Evolutionary conservation across 1,140 invertebrate genomes (phyloP), one percentile per base, ranked within the genome.

Genomic region (Drosophila lini): DNA sequence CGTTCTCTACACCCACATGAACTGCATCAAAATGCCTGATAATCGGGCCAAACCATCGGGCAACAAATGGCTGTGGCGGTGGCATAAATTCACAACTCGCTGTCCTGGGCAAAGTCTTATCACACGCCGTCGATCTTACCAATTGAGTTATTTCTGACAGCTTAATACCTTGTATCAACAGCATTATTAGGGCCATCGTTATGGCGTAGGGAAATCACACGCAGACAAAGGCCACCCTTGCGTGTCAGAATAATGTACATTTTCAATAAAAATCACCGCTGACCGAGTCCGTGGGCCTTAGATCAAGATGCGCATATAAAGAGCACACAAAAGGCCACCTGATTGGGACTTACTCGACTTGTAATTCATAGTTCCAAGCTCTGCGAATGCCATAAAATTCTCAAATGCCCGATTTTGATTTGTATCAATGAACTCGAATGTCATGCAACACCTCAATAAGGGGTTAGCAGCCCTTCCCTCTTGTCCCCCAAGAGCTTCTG

Each of bases 111-210:
- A 31, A 45, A 3, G 40, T 40, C 52, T 67, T 88, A 89, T 89
- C 84, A 65, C 74, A 61, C 36, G 58, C 65, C 48, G 80, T 68
- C 75, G 80, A 88, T 84, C 78, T 81, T 61, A 56, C 59, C 80
- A 81, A 84, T 75, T 79, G 85, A 89, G 78, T 90, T 79, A 89
- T 84, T 84, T 79, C 80, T 76, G 84, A 81, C 85, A 89, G 68
- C 65, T 74, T 67, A 89, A 89, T 89, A 68, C 74, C 80, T 68
- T 68, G 68, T 78, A 71, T 85, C 78, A 58, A 73, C 57, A 44
- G 62, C 62, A 70, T 74, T 47, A 47, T 58, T 45, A 58, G 61
- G 28, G 61, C 53, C 42, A 42, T 58, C 32, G 32, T 68, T 28
- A 44, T 67, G 55, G 67, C 68, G 64, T 62, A 78, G 71, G 80